A percentile compares a stretch with the other conserved stretches of the same genome.
Conservation (phyloP, 2,888 invertebrate species). For the Sialis fuliginosa region DNA sequence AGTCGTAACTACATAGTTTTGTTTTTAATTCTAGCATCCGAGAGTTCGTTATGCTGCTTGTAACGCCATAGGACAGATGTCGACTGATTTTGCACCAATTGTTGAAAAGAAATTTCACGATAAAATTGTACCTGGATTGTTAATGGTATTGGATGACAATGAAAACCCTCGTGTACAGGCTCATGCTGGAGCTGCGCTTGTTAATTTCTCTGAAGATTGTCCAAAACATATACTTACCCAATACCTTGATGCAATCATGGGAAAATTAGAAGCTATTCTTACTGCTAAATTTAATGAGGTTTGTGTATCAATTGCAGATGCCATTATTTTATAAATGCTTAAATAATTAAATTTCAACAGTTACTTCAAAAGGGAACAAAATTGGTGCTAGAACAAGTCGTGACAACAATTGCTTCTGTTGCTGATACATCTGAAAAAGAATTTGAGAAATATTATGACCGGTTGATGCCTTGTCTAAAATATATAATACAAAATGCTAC, state of each 20-base stretch:
- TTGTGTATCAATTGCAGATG: slow-evolving; percentile 9
- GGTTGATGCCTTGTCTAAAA: slow-evolving; percentile 85
- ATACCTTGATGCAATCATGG: slow-evolving; percentile 83
- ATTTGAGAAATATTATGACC: slow-evolving; percentile 87
- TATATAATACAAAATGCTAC: slow-evolving; percentile 92
- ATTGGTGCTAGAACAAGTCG: slow-evolving; percentile 91
- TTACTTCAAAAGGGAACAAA: slow-evolving; percentile 88
- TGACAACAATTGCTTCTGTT: slow-evolving; percentile 96
- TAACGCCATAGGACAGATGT: slow-evolving; percentile 97
- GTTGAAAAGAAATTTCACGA: slow-evolving; percentile 98
- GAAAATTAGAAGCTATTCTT: slow-evolving; percentile 74
- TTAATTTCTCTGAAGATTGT: slow-evolving; percentile 99
- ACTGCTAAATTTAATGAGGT: slow-evolving; percentile 86
- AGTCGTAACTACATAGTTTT: neutral
- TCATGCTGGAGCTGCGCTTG: slow-evolving; percentile 82
- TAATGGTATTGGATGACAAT: slow-evolving; percentile 78
- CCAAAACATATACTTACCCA: slow-evolving; percentile 82
- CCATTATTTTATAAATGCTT: neutral
- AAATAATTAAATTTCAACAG: slow-evolving; percentile 20
- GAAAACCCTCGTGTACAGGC: slow-evolving; percentile 87
- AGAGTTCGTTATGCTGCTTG: slow-evolving; percentile 93
- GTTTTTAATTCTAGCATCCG: slow-evolving; percentile 44
- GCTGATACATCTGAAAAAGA: slow-evolving; percentile 97
- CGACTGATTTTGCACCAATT: slow-evolving; percentile 90
- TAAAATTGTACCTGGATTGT: slow-evolving; percentile 80